Base-by-base conservation (phyloP, 2,888 invertebrate species). In the Microdon myrmicae region DNA sequence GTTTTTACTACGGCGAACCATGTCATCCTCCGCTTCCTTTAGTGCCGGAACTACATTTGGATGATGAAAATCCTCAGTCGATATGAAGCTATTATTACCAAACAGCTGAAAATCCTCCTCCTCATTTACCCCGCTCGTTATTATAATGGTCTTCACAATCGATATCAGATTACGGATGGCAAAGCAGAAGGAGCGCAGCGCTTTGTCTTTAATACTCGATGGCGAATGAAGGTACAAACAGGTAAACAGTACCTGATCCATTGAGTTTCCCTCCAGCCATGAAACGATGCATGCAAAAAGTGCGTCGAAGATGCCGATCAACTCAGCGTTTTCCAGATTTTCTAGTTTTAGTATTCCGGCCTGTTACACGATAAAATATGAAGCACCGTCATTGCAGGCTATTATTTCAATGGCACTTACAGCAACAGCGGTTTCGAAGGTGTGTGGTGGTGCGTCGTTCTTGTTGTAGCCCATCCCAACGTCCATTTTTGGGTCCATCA, bases 401-500 rank as follows among this genome's bases (percentile, higher is more conserved):
- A n/a, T 23, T 26, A n/a, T 10, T 3, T 4, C 7, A 8, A 19
- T 3, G 4, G 2, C 12, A 67, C 75, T 77, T 77, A 91, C 92
- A 75, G 88, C 85, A 19, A 94, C 87, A 41, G 94, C 92, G 75
- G 94, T 91, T 68, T 91, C 89, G 74, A 96, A 93, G 53, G 90
- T 92, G 29, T 92, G 85, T 4, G 93, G 90, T 73, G 91, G 90
- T 51, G 91, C 87, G 72, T 87, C 88, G 8, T 90, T 90, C 68
- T 94, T 85, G 76, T 96, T 96, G 76, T 95, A 96, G 67, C 93
- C 82, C 95, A 98, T 96, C 4, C 98, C 98, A 1, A 96, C 96
- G 83, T 99, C 99, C 98, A 99, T 99, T 84, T 98, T 99, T 0
- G 98, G 97, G 78, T 99, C 98, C 98, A 98, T 98, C 93, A 99